phyloP scores from a whole-genome alignment of 2,888 invertebrate genomes.

The Polydrusus tereticollis region DNA sequence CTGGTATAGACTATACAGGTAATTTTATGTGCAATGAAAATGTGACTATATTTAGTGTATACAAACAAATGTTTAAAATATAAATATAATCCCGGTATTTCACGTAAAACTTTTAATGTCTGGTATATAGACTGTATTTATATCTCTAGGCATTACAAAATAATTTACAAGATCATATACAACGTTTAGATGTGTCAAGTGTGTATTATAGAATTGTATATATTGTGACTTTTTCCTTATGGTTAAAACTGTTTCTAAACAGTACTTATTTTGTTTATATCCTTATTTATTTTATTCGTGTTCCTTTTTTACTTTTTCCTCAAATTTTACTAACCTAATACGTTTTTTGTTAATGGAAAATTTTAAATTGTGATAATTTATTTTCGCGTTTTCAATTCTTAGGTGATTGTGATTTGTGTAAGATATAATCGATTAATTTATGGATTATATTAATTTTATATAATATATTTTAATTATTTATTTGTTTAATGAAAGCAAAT shows the following conservation, averaged over 20 bases:
- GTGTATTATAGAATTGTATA: conserved; percentile 25
- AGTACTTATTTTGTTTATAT: conserved; percentile 24
- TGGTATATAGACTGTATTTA: conserved; percentile 7
- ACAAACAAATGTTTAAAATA: background rate
- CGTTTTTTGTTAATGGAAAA: background rate
- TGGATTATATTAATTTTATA: background rate
- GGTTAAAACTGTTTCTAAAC: conserved; percentile 15
- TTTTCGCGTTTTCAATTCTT: conserved; percentile 6
- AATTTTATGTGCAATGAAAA: conserved; percentile 6
- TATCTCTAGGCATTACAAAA: conserved; percentile 18
- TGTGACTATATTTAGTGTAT: background rate
- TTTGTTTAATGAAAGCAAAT: background rate
- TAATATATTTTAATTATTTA: background rate
- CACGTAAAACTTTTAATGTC: background rate
- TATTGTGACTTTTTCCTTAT: conserved; percentile 10
- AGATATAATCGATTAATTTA: conserved; percentile 18
- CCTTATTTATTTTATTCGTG: conserved; percentile 18
- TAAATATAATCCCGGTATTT: conserved; percentile 1
- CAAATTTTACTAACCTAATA: conserved; percentile 16
- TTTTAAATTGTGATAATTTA: conserved; percentile 25
- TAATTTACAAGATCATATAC: conserved; percentile 18
- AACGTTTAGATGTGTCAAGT: conserved; percentile 26
- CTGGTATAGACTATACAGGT: too few species aligned
- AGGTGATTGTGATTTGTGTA: conserved; percentile 25
- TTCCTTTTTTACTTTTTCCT: conserved; percentile 8